These are phyloP conservation scores for Sarcophaga carnaria DNA, from an alignment of 2,888 invertebrate species.

Conservation along the genomic window DNA sequence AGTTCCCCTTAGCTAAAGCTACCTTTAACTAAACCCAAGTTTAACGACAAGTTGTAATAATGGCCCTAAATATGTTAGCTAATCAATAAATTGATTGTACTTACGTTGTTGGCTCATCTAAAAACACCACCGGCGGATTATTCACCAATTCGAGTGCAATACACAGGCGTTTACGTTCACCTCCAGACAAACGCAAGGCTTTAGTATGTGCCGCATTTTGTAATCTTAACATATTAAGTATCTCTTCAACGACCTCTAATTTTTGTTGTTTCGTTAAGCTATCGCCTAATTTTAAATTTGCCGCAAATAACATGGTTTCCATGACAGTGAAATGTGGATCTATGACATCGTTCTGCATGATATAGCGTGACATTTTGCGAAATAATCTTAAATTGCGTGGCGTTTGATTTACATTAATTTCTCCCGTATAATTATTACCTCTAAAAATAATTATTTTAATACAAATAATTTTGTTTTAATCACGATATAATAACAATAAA, in stretches of 20 bases:
- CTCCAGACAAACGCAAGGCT: constrained; percentile 91
- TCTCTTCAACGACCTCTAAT: constrained; percentile 89
- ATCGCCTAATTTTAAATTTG: constrained; percentile 92
- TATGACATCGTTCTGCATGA: constrained; percentile 95
- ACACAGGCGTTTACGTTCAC: constrained; percentile 95
- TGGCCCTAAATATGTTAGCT: too few species aligned
- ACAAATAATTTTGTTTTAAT: background rate
- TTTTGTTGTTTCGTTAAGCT: constrained; percentile 86
- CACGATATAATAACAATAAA: background rate
- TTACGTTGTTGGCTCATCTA: constrained; percentile 98
- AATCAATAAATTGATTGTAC: constrained; percentile 42
- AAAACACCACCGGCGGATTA: constrained; percentile 96
- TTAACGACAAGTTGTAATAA: too few species aligned
- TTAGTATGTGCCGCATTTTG: constrained; percentile 88
- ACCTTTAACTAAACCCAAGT: too few species aligned
- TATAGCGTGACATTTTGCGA: constrained; percentile 94
- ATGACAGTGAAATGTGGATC: constrained; percentile 93
- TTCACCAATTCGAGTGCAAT: constrained; percentile 95
- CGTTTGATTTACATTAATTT: constrained; percentile 90
- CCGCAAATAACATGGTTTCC: constrained; percentile 94
- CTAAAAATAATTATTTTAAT: constrained; percentile 81
- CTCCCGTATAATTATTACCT: constrained; percentile 85
- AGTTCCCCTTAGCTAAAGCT: too few species aligned
- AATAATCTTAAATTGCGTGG: constrained; percentile 90
- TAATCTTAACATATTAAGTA: constrained; percentile 90